Percentiles rank a stretch among this genome's conserved stretches.
Conservation (phyloP, 35 echinoderm and acorn worm genomes). For the Antedon bifida region DNA sequence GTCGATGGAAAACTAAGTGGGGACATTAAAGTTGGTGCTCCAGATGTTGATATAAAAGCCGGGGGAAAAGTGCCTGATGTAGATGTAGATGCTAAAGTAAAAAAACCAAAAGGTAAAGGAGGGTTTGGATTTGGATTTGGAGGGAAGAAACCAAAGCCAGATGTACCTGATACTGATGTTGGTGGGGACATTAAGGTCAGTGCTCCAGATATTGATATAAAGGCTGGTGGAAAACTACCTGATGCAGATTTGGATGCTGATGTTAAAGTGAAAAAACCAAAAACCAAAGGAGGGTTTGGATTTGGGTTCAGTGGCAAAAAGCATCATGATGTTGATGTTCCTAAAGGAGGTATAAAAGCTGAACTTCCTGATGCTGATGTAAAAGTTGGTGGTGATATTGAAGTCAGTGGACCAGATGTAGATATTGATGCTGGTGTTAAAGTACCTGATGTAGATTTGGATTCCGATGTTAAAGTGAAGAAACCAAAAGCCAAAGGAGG, state of each 20-base stretch:
- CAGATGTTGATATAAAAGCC: slow-evolving; percentile 21
- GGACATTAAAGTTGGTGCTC: slow-evolving; percentile 24
- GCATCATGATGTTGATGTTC: neutral
- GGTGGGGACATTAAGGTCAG: neutral
- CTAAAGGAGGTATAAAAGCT: slow-evolving; percentile 10
- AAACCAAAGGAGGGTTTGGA: neutral
- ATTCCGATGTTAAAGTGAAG: neutral
- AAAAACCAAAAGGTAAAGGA: too few relatives aligned
- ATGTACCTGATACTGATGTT: neutral
- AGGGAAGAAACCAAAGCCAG: too few relatives aligned
- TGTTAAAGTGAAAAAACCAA: neutral
- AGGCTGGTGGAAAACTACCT: slow-evolving; percentile 7
- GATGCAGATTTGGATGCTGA: neutral
- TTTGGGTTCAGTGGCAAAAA: neutral
- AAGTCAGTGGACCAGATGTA: neutral
- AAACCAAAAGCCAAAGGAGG: neutral
- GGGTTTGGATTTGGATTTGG: too few relatives aligned
- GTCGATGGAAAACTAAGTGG: slow-evolving; percentile 15
- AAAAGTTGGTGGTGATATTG: neutral
- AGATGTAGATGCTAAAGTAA: slow-evolving; percentile 23
- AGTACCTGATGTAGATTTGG: neutral
- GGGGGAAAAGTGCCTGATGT: slow-evolving; percentile 12
- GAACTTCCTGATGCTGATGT: slow-evolving; percentile 4
- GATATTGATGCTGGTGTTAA: neutral
- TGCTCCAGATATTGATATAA: slow-evolving; percentile 18